Evolutionary conservation across 2,113 vertebrate genomes (phyloP).

Genomic region (Plecotus auritus): DNA sequence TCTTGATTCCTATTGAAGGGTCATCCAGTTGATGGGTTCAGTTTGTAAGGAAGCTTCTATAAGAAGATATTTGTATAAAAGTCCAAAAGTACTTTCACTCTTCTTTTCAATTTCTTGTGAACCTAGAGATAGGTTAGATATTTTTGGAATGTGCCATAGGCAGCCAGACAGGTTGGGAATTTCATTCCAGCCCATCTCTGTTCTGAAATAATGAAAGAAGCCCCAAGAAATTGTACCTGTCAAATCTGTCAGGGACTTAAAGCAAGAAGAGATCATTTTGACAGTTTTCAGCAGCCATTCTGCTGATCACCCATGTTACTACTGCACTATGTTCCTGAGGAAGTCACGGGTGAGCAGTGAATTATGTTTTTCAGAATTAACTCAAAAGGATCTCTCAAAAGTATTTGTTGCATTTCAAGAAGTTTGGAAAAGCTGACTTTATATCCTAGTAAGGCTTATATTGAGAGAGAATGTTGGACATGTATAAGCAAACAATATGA

Average conservation of each 20-base stretch:
- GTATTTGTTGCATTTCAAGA: constrained; percentile 41
- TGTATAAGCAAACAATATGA: not conserved
- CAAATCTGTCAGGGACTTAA: constrained; percentile 65
- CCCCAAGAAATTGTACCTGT: constrained; percentile 60
- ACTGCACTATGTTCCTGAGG: not conserved
- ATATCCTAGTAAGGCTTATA: not conserved
- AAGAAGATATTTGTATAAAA: constrained; percentile 47
- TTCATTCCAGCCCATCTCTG: constrained; percentile 50
- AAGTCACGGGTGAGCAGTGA: constrained; percentile 27
- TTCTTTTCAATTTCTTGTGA: constrained; percentile 41
- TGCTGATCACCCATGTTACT: constrained; percentile 50
- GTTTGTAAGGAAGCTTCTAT: constrained; percentile 45
- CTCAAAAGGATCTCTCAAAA: constrained; percentile 37
- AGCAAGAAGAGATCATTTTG: constrained; percentile 55
- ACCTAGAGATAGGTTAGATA: not conserved
- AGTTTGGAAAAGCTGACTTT: constrained; percentile 30
- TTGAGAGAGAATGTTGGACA: not conserved
- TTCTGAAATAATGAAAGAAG: constrained; percentile 42
- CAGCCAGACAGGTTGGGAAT: constrained; percentile 38
- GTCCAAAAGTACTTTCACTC: constrained; percentile 41
- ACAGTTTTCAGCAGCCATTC: constrained; percentile 58
- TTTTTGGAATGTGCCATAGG: constrained; percentile 50
- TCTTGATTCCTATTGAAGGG: constrained; percentile 5
- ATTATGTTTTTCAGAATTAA: constrained; percentile 51
- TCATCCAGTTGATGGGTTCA: not conserved